Percentiles rank a stretch among this genome's conserved stretches.
phyloP scores from a whole-genome alignment of 2,888 invertebrate species.

The Marronus borbonicus region DNA sequence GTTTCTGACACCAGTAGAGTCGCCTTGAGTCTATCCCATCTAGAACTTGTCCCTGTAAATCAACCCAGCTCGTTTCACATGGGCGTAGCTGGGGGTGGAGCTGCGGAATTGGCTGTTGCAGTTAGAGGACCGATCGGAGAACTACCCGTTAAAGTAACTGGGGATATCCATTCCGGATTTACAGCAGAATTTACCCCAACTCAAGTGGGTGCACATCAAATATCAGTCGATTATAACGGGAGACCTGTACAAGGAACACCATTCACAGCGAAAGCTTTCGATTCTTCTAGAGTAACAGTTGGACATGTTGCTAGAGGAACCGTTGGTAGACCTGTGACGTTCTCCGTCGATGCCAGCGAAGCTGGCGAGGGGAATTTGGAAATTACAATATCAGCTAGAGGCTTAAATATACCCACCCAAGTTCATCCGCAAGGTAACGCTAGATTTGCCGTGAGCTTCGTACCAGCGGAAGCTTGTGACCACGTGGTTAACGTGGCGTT shows the following conservation, averaged over 20 bases:
- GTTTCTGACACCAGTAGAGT: slow-evolving; percentile 86
- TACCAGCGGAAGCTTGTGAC: slow-evolving; percentile 94
- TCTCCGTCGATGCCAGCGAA: slow-evolving; percentile 95
- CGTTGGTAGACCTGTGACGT: slow-evolving; percentile 93
- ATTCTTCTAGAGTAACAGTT: slow-evolving; percentile 87
- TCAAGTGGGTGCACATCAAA: slow-evolving; percentile 94
- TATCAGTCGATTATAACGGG: slow-evolving; percentile 93
- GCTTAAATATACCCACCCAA: slow-evolving; percentile 95
- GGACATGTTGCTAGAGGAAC: slow-evolving; percentile 85
- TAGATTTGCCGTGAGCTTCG: slow-evolving; percentile 96
- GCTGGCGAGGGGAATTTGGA: slow-evolving; percentile 98
- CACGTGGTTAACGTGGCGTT: slow-evolving; percentile 98
- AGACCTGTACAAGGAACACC: slow-evolving; percentile 92
- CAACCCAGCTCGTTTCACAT: slow-evolving; percentile 85
- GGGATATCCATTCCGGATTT: slow-evolving; percentile 89
- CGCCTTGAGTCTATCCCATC: slow-evolving; percentile 80
- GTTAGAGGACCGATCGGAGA: slow-evolving; percentile 91
- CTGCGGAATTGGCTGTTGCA: slow-evolving; percentile 90
- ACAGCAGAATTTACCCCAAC: slow-evolving; percentile 93
- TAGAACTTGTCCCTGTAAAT: slow-evolving; percentile 90
- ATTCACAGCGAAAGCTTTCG: slow-evolving; percentile 93
- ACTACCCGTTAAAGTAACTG: slow-evolving; percentile 90
- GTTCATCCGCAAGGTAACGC: slow-evolving; percentile 77
- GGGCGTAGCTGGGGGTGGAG: slow-evolving; percentile 81
- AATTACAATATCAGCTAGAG: slow-evolving; percentile 95